phyloP scores from a whole-genome alignment of 2,888 invertebrate species.

The Apodemia duryi region DNA sequence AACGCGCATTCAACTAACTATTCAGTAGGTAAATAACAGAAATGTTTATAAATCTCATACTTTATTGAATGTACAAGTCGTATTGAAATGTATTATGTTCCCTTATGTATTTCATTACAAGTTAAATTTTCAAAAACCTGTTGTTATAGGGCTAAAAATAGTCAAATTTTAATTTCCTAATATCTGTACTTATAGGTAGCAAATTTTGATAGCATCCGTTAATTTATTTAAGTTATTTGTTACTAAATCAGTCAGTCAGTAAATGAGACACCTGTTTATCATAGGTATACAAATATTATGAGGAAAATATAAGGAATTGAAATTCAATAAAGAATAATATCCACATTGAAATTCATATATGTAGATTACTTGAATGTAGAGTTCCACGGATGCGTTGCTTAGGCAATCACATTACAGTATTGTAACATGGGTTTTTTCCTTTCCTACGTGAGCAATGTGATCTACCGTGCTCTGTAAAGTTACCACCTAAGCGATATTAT shows the following conservation, averaged over 20 bases:
- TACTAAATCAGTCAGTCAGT: too few relatives aligned
- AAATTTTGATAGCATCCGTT: too few relatives aligned
- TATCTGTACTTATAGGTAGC: too few relatives aligned
- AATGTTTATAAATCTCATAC: background rate
- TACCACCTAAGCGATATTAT: conserved; percentile 5
- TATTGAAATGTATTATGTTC: background rate
- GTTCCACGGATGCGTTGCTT: background rate
- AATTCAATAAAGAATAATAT: background rate
- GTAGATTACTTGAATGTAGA: conserved; percentile 1
- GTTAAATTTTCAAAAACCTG: background rate
- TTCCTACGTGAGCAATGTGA: conserved; percentile 1
- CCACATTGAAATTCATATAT: background rate
- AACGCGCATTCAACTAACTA: background rate
- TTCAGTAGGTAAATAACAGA: background rate
- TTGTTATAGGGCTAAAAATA: too few relatives aligned
- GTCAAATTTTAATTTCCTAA: background rate
- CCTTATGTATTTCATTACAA: too few relatives aligned
- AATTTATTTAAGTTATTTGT: too few relatives aligned
- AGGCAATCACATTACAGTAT: conserved; percentile 8
- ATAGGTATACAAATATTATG: too few relatives aligned
- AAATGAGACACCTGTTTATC: too few relatives aligned
- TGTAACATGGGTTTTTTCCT: conserved; percentile 15
- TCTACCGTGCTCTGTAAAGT: background rate
- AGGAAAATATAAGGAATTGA: too few relatives aligned
- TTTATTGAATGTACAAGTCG: background rate